Percentiles rank a stretch among this genome's conserved stretches.
Conservation (phyloP, 2,797 vertebrate genomes). For the Merluccius polli region DNA sequence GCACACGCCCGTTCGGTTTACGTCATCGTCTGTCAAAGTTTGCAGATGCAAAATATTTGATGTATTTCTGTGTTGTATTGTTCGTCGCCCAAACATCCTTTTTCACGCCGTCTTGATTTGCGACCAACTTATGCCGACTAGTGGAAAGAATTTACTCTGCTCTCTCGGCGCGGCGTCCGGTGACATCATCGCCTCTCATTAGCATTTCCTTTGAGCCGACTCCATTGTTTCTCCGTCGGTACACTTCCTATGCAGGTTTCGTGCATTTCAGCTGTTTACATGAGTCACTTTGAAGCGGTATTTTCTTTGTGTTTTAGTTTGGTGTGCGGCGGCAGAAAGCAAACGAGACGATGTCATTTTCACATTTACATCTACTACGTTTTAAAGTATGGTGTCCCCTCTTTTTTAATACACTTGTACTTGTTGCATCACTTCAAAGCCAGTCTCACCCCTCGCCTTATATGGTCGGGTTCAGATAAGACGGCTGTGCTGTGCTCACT, state of each 20-base stretch:
- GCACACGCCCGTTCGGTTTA: background rate
- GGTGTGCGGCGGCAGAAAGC: background rate
- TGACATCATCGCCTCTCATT: slow-evolving; percentile 42
- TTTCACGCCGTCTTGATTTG: slow-evolving; percentile 1
- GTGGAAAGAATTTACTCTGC: background rate
- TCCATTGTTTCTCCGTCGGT: slow-evolving; percentile 5
- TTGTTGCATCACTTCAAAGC: slow-evolving; percentile 60
- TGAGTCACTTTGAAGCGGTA: background rate
- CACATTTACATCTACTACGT: no score
- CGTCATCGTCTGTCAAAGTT: slow-evolving; percentile 37
- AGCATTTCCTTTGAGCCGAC: slow-evolving; percentile 40
- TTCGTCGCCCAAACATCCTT: background rate
- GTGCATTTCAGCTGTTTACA: background rate
- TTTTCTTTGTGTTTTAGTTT: background rate
- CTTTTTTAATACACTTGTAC: slow-evolving; percentile 40
- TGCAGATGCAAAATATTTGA: slow-evolving; percentile 37
- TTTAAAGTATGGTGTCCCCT: background rate
- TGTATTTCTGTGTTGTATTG: slow-evolving; percentile 31
- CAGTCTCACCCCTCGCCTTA: slow-evolving; percentile 73
- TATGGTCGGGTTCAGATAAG: slow-evolving; percentile 76
- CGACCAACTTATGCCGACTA: background rate
- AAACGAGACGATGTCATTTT: background rate
- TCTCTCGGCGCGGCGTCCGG: slow-evolving; percentile 15
- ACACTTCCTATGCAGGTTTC: background rate
- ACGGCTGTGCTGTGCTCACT: slow-evolving; percentile 68